A percentile compares a stretch with the other conserved stretches of the same genome.
These are phyloP conservation scores for Capitella teleta DNA, from an alignment of 1,140 invertebrate species.

Conservation along the genomic window DNA sequence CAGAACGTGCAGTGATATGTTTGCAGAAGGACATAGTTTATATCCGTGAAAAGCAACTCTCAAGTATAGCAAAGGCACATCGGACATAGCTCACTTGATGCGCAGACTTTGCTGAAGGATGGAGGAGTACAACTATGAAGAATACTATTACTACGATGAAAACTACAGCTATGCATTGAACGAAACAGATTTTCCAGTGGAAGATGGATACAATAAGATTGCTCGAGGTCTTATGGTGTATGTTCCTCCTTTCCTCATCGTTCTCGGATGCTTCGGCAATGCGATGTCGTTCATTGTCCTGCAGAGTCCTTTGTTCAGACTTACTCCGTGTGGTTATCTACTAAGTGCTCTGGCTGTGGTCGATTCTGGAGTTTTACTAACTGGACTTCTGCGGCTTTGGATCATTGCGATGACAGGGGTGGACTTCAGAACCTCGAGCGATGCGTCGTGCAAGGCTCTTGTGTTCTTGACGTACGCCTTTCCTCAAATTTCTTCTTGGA, in stretches of 20 bases:
- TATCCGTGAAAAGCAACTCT: no score
- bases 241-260: not conserved
- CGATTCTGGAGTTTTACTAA: constrained; percentile 17
- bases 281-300: not conserved
- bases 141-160: not conserved
- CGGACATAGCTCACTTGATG: no score
- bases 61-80: no score
- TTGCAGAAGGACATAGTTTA: no score
- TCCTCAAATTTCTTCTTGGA: constrained; percentile 21
- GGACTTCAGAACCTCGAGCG: constrained; percentile 15
- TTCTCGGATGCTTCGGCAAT: not conserved
- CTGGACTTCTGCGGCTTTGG: constrained; percentile 23
- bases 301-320: not conserved
- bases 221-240: not conserved
- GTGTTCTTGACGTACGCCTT: constrained; percentile 16
- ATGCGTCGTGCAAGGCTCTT: constrained; percentile 19
- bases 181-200: not conserved
- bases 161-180: not conserved
- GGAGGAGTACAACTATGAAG: no score
- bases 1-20: no score
- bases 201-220: not conserved
- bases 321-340: not conserved
- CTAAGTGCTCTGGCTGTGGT: constrained; percentile 7
- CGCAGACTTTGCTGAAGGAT: no score
- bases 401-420: constrained; percentile 15